phyloP scores from a whole-genome alignment of 2,888 invertebrate genomes.

The Caenorhabditis plicata region DNA sequence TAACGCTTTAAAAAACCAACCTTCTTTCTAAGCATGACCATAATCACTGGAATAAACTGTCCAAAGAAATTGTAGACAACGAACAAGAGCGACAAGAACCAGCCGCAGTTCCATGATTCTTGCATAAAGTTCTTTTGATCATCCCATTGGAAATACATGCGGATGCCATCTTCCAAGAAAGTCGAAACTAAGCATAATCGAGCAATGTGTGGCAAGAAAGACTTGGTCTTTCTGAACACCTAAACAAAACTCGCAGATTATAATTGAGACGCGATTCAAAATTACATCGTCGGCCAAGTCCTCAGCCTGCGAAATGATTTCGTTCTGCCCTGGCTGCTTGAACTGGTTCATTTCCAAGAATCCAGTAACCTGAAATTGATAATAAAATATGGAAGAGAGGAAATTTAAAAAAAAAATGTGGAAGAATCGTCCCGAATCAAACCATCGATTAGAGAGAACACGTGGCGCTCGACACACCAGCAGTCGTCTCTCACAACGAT shows the following conservation, averaged over 20 bases:
- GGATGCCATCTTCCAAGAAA: conserved; percentile 95
- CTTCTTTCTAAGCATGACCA: conserved; percentile 88
- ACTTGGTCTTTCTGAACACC: conserved; percentile 66
- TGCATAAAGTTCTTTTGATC: conserved; percentile 67
- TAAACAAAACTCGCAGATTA: conserved; percentile 23
- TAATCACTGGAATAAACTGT: conserved; percentile 91
- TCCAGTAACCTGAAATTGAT: no score
- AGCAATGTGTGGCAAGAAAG: conserved; percentile 88
- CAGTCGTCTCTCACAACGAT: no score
- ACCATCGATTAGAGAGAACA: no score
- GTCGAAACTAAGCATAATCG: conserved; percentile 95
- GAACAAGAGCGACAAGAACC: conserved; percentile 88
- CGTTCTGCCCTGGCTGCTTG: conserved; percentile 42
- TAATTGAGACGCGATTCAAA: neutral
- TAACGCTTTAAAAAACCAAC: no score
- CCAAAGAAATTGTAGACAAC: conserved; percentile 92
- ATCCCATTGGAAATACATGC: conserved; percentile 91
- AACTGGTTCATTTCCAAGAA: conserved; percentile 51
- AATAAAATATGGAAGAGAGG: no score
- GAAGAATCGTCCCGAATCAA: no score
- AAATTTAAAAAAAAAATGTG: neutral
- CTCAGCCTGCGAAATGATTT: conserved; percentile 55
- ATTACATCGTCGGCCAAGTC: conserved; percentile 62
- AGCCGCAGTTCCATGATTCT: conserved; percentile 79
- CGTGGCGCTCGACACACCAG: no score